Conservation (phyloP, 2,113 vertebrate genomes). For the Cephalophus harveyi region DNA sequence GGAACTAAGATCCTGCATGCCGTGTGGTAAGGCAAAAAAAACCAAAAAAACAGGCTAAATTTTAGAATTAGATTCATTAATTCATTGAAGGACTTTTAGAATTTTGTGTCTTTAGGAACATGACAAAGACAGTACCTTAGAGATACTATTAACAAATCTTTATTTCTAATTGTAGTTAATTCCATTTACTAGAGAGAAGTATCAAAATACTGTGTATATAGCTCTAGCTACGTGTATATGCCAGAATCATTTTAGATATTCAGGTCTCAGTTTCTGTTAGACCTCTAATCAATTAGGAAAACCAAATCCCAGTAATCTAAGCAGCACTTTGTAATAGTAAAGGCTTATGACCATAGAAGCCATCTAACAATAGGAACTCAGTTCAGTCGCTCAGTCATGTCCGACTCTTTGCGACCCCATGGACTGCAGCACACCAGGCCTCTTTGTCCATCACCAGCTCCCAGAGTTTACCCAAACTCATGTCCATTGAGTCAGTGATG, state of each 20-base stretch:
- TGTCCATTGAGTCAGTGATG: background rate
- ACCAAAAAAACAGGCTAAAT: background rate
- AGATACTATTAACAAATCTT: background rate
- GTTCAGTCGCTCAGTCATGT: background rate
- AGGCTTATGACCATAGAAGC: background rate
- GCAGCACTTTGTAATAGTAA: background rate
- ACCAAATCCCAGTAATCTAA: background rate
- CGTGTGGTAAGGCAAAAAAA: background rate
- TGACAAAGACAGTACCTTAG: background rate
- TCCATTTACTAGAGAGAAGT: background rate
- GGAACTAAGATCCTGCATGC: background rate
- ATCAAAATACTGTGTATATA: background rate
- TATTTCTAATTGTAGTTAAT: background rate
- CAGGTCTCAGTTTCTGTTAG: background rate
- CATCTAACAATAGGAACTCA: background rate
- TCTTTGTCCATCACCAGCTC: background rate
- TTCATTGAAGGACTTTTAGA: background rate
- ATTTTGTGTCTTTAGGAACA: background rate
- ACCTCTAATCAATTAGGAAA: background rate
- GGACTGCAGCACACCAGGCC: background rate
- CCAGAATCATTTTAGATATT: background rate
- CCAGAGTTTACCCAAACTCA: background rate
- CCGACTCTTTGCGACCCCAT: fast-evolving
- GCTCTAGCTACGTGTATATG: background rate
- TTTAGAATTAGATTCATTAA: background rate